Base-by-base conservation (phyloP, 2,113 vertebrate genomes). In the Ceuthmochares aereus region DNA sequence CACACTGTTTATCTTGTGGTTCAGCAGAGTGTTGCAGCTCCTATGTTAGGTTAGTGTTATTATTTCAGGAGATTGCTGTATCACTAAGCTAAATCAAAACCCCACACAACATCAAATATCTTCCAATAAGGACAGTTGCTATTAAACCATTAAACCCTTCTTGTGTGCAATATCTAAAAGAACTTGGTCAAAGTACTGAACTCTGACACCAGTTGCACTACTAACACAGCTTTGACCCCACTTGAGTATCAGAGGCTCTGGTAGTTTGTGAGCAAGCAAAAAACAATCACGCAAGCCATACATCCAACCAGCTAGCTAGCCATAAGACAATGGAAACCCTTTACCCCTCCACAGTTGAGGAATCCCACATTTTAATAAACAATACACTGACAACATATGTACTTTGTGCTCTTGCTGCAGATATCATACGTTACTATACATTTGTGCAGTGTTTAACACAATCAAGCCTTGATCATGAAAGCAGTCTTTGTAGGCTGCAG, bases 331-430 rank as follows among this genome's bases (percentile, higher is more conserved):
- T 0, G 0, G 18, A 42, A 85, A 64, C 10, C 21, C 5, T 54
- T 52, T 32, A 52, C 25, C 1, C 0, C 20, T 77, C 20, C 15
- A 52, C 59, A 55, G 32, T 21, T 23, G 7, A 63, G 22, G 12
- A 76, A 68, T 49, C 21, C 3, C 54, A 25, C 12, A 29, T 43
- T 87, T 84, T 54, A 87, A 60, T 42, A 76, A 79, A 83, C 14
- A 74, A 55, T 4, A 52, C 6, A n/a, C 3, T 25, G 19, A n/a
- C 14, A 52, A n/a, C 37, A 68, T 6, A 3, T 7, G 21, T 12
- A 45, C 3, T 2, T 49, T 0, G 0, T 10, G 14, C 30, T 58
- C 30, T 30, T 34, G 4, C 7, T 49, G 27, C 7, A 45, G 26
- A 9, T 12, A 56, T 13, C 15, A 26, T 9, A 25, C 26, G 22